These are phyloP conservation scores for Diplodus sargus DNA, from an alignment of 2,797 vertebrate genomes.

Conservation along the genomic window DNA sequence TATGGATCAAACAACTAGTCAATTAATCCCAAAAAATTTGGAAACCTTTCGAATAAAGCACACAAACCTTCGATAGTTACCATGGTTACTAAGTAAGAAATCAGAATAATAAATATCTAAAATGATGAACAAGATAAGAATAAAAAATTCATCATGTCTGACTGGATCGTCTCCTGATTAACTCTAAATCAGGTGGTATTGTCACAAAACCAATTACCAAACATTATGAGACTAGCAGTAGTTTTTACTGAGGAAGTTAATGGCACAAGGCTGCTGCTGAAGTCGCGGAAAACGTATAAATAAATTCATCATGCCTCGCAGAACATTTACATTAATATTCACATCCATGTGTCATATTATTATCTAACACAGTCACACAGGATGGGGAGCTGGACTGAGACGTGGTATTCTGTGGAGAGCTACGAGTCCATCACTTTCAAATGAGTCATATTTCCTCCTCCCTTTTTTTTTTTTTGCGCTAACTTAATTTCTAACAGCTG, in stretches of 20 bases:
- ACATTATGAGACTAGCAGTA: no score
- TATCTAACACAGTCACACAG: not conserved
- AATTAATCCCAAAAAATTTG: not conserved
- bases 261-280: not conserved
- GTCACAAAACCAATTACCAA: not conserved
- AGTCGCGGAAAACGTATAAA: not conserved
- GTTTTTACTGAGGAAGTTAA: not conserved
- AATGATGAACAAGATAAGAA: not conserved
- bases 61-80: not conserved
- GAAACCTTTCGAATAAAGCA: not conserved
- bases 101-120: not conserved
- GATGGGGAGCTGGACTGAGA: not conserved
- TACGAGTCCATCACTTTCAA: slow-evolving; percentile 10
- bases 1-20: no score
- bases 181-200: not conserved
- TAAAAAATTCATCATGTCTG: not conserved
- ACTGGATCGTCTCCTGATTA: not conserved
- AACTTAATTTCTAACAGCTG: slow-evolving; percentile 20
- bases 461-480: not conserved
- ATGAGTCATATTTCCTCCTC: slow-evolving; percentile 36
- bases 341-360: slow-evolving; percentile 27
- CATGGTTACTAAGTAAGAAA: not conserved
- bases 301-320: slow-evolving; percentile 4
- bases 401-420: not conserved
- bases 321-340: slow-evolving; percentile 30